Percentiles rank a stretch among this genome's conserved stretches.
phyloP scores from a whole-genome alignment of 2,888 invertebrate genomes.

The Philonicus albiceps region DNA sequence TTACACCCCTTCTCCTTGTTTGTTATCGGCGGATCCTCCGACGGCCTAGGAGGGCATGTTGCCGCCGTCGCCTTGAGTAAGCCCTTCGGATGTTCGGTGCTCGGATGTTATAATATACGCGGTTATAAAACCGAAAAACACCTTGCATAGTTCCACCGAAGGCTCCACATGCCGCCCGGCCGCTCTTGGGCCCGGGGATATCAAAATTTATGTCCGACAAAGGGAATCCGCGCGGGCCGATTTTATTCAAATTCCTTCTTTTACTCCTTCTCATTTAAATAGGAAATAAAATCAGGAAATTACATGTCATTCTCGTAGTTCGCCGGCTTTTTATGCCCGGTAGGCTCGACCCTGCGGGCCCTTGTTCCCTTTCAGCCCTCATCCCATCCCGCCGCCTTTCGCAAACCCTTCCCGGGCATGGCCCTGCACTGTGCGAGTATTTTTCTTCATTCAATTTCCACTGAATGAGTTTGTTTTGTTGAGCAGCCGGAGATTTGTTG shows the following conservation, averaged over 20 bases:
- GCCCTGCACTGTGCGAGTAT: not conserved
- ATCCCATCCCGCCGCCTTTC: not conserved
- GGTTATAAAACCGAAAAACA: constrained; percentile 36
- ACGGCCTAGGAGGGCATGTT: constrained; percentile 9
- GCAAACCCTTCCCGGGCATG: not conserved
- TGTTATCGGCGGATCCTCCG: not conserved
- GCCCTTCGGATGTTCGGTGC: not conserved
- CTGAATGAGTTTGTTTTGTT: constrained; percentile 38
- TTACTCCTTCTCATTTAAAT: constrained; percentile 46
- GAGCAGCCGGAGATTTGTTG: not conserved
- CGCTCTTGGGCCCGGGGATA: not conserved
- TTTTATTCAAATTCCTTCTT: constrained; percentile 43
- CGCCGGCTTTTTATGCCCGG: not conserved
- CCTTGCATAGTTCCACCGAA: constrained; percentile 9
- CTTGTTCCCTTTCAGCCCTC: not conserved
- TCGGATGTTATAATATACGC: constrained; percentile 13
- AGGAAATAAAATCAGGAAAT: constrained; percentile 48
- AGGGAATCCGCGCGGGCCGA: not conserved
- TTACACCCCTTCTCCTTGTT: constrained; percentile 8
- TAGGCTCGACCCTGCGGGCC: not conserved
- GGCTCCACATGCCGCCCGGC: not conserved
- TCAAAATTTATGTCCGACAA: constrained; percentile 42
- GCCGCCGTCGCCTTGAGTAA: constrained; percentile 16
- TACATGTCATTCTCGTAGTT: constrained; percentile 45
- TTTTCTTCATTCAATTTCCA: constrained; percentile 38